Evolutionary conservation across 2,888 invertebrate genomes (phyloP), one percentile per base, ranked within the genome.

Genomic region (Ochropacha duplaris): DNA sequence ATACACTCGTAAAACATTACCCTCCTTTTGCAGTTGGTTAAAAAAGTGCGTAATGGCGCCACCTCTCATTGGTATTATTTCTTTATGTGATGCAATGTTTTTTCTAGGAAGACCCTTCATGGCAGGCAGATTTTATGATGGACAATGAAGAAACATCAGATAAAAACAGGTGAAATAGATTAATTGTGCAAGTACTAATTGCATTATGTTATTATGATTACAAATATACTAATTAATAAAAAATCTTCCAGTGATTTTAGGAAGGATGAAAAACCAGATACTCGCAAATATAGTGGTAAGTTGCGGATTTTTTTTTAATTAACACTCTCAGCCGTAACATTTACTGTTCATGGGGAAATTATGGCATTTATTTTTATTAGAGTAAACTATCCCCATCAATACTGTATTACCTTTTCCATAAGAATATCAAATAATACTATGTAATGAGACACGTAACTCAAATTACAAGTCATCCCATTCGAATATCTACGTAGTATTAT

Each of bases 81-180:
- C 54, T 52, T 14, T 52, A 49, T 49, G n/a, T n/a, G 22, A 31
- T 22, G 11, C 54, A 12, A 57, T 58, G 36, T 54, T 56, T 28
- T 60, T 56, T 76, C 73, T 57, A 90, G 90, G 90, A 90, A 50
- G 90, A 90, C 56, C 88, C 90, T 0, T 83, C 87, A 0, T 92
- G 92, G 92, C 92, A 92, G 69, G 79, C 88, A 0, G 90, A 90
- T 61, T 89, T 79, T 64, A 91, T 92, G 90, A 79, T 90, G 84
- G 90, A 92, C 26, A 74, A 63, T 31, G 88, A 87, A 65, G 89
- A 88, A 2, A 62, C 79, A 0, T 86, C 88, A 22, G 84, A 70
- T 73, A 74, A 57, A 36, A 79, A 68, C 69, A 87, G 83, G 90
- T 88, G 72, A 62, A 44, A 44, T 44, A 9, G 44, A 36, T 57